phyloP scores from a whole-genome alignment of 2,888 invertebrate genomes.

The Chrysodeixis includens region DNA sequence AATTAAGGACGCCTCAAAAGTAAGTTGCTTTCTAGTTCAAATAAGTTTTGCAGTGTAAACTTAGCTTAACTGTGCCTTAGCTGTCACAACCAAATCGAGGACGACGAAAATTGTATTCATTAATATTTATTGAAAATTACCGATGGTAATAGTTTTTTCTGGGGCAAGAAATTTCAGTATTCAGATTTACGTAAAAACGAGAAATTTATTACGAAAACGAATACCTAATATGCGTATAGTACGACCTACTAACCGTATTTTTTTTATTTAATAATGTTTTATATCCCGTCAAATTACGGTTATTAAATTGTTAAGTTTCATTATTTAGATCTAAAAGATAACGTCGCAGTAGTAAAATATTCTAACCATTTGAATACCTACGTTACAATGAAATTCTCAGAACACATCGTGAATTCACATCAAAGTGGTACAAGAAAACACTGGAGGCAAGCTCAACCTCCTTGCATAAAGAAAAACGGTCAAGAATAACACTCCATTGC shows the following conservation, averaged over 20 bases:
- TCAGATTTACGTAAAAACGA: background rate
- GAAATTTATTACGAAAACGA: background rate
- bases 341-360: background rate
- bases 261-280: background rate
- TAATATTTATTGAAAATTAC: conserved; percentile 36
- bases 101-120: conserved; percentile 9
- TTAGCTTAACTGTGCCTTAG: conserved; percentile 12
- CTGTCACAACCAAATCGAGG: conserved; percentile 17
- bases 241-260: background rate
- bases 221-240: background rate
- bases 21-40: background rate
- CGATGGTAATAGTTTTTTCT: conserved; percentile 1
- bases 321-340: background rate
- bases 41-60: background rate
- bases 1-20: no score
- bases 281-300: background rate
- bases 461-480: conserved; percentile 26
- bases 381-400: background rate
- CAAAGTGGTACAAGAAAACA: conserved; percentile 12
- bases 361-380: background rate
- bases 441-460: conserved; percentile 14
- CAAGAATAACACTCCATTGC: conserved; percentile 15
- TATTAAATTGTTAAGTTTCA: background rate
- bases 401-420: conserved; percentile 7
- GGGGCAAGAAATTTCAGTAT: background rate